Evolutionary conservation across 2,888 invertebrate genomes (phyloP).

Genomic region (Ecliptopera silaceata): DNA sequence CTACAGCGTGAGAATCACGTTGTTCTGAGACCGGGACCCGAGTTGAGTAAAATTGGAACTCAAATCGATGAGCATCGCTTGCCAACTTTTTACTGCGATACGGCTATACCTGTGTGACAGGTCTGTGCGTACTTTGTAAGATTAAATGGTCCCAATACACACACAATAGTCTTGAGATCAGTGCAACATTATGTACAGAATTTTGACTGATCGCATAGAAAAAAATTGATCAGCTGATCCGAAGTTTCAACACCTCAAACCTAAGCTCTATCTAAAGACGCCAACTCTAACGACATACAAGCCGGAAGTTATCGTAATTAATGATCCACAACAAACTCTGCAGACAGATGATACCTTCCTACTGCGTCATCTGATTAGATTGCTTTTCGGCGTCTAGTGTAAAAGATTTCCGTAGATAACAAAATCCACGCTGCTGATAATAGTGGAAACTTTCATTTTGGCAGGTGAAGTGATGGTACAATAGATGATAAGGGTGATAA

Average conservation of each 20-base stretch:
- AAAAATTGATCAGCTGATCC: constrained; percentile 18
- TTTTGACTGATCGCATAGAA: neutral
- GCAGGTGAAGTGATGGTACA: constrained; percentile 7
- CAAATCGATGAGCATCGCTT: constrained; percentile 49
- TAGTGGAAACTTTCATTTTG: constrained; percentile 27
- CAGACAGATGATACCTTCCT: constrained; percentile 12
- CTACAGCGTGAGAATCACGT: constrained; percentile 35
- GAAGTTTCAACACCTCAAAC: constrained; percentile 23
- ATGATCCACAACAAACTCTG: constrained; percentile 24
- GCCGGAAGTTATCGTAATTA: constrained; percentile 48
- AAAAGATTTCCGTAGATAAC: neutral
- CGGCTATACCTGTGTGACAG: constrained; percentile 1
- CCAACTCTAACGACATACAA: constrained; percentile 28
- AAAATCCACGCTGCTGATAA: neutral
- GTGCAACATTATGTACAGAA: constrained; percentile 32
- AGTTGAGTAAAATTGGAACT: constrained; percentile 61
- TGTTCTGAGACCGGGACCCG: constrained; percentile 31
- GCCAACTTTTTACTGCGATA: constrained; percentile 54
- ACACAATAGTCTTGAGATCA: too few relatives aligned
- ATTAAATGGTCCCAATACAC: too few relatives aligned
- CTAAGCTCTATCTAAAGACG: constrained; percentile 31
- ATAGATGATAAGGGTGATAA: neutral
- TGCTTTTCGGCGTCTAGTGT: constrained; percentile 1
- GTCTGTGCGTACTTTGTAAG: constrained; percentile 7
- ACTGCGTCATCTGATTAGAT: constrained; percentile 19